Conservation (phyloP, 2,113 vertebrate genomes). For the Periophthalmodon schlosseri region DNA sequence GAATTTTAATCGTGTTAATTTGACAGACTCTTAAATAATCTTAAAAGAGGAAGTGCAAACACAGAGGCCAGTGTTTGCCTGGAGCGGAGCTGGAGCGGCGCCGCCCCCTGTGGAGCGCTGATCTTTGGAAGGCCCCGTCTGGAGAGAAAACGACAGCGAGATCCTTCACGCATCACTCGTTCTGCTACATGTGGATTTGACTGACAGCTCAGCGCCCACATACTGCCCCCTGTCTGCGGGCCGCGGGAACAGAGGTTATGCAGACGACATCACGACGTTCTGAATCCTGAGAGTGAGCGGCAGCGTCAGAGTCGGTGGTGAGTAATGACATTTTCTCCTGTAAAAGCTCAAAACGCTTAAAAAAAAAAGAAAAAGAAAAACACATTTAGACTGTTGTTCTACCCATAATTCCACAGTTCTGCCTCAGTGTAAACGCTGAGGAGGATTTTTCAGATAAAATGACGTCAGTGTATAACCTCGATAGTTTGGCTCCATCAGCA, state of each 20-base stretch:
- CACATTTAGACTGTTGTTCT: too few species aligned
- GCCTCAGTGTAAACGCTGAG: too few species aligned
- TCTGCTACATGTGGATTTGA: slow-evolving; percentile 54
- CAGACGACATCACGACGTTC: too few species aligned
- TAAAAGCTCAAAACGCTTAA: too few species aligned
- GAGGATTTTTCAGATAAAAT: too few species aligned
- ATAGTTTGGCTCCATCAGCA: slow-evolving; percentile 40
- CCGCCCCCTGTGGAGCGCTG: slow-evolving; percentile 25
- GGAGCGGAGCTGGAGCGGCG: slow-evolving; percentile 49
- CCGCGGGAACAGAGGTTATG: slow-evolving; percentile 25
- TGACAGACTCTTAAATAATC: slow-evolving; percentile 19
- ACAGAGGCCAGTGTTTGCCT: slow-evolving; percentile 39
- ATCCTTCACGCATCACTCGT: slow-evolving; percentile 63
- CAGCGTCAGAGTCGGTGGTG: too few species aligned
- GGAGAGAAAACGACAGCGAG: slow-evolving; percentile 51
- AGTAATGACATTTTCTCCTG: too few species aligned
- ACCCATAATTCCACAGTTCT: too few species aligned
- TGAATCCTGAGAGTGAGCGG: too few species aligned
- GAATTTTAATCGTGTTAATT: not conserved
- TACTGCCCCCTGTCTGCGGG: slow-evolving; percentile 37
- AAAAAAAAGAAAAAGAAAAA: too few species aligned
- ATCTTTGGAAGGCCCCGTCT: slow-evolving; percentile 40
- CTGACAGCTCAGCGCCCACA: slow-evolving; percentile 49
- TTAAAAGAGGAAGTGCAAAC: slow-evolving; percentile 32
- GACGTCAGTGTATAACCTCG: too few species aligned